phyloP scores from a whole-genome alignment of 2,888 invertebrate species.

The Idaea dimidiata region DNA sequence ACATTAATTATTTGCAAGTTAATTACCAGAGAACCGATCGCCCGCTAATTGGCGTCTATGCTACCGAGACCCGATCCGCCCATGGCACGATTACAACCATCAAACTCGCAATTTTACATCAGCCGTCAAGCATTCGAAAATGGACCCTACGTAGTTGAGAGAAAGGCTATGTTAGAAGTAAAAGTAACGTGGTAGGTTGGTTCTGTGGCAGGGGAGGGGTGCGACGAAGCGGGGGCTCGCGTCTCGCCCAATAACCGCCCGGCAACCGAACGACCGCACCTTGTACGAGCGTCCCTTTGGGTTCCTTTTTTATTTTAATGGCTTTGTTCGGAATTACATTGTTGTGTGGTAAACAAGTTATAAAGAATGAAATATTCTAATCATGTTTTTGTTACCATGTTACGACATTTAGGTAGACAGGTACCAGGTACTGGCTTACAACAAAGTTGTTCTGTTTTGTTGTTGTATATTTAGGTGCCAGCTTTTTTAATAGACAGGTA shows the following conservation, averaged over 20 bases:
- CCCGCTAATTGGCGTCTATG: constrained; percentile 73
- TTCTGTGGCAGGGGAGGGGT: constrained; percentile 59
- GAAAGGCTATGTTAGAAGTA: constrained; percentile 52
- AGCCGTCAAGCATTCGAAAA: constrained; percentile 38
- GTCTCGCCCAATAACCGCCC: constrained; percentile 62
- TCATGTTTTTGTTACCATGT: neutral
- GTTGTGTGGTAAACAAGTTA: constrained; percentile 13
- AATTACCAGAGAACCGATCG: constrained; percentile 64
- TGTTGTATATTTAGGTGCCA: too few species aligned
- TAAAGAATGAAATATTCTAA: constrained; percentile 8
- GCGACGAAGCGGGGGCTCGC: constrained; percentile 64
- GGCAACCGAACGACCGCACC: constrained; percentile 66
- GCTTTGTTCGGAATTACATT: constrained; percentile 42
- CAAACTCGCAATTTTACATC: constrained; percentile 49
- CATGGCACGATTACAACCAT: constrained; percentile 76
- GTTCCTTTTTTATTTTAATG: constrained; percentile 58
- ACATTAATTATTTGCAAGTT: constrained; percentile 56
- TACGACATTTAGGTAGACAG: neutral
- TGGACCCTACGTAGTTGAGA: constrained; percentile 37
- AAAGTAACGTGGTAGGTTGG: constrained; percentile 58
- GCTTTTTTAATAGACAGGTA: too few species aligned
- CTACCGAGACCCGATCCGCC: constrained; percentile 71
- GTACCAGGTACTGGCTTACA: neutral
- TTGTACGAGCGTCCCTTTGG: constrained; percentile 72
- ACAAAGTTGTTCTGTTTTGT: neutral